These are phyloP conservation scores for Chlorodrepanis virens DNA, from an alignment of 2,113 vertebrate species.

Conservation along the genomic window DNA sequence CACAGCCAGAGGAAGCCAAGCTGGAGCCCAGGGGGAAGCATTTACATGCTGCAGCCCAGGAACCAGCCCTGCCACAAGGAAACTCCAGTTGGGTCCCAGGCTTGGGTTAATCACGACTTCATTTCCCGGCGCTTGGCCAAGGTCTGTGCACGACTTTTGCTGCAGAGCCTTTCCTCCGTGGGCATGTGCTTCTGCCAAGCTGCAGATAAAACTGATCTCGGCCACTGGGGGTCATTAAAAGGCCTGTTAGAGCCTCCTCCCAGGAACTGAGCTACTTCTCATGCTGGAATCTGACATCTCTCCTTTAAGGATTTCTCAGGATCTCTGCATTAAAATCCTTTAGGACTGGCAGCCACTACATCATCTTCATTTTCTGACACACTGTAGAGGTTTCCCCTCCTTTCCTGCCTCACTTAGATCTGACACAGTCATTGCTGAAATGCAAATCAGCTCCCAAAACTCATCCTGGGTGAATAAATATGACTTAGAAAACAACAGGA, in stretches of 20 bases:
- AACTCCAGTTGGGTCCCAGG: not conserved
- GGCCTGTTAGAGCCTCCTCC: constrained; percentile 42
- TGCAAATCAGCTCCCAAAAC: not conserved
- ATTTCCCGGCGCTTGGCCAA: rapidly evolving
- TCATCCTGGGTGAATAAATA: not conserved
- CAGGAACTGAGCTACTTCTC: not conserved
- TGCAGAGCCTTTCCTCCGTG: not conserved
- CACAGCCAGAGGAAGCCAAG: not conserved
- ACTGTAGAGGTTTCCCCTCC: not conserved
- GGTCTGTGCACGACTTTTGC: not conserved
- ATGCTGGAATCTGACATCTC: not conserved
- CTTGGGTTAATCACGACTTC: rapidly evolving
- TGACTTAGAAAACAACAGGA: not conserved
- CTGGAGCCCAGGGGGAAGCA: rapidly evolving
- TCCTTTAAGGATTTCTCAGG: not conserved
- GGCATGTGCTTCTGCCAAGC: not conserved
- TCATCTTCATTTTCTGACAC: not conserved
- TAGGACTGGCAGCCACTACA: not conserved
- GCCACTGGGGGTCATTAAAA: constrained; percentile 67
- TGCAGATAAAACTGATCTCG: constrained; percentile 11
- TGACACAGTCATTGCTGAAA: not conserved
- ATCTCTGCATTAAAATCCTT: not conserved
- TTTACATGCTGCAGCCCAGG: rapidly evolving
- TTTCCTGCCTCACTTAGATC: not conserved
- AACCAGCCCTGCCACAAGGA: not conserved